phyloP scores from a whole-genome alignment of 2,113 vertebrate species.

The Strix aluco region DNA sequence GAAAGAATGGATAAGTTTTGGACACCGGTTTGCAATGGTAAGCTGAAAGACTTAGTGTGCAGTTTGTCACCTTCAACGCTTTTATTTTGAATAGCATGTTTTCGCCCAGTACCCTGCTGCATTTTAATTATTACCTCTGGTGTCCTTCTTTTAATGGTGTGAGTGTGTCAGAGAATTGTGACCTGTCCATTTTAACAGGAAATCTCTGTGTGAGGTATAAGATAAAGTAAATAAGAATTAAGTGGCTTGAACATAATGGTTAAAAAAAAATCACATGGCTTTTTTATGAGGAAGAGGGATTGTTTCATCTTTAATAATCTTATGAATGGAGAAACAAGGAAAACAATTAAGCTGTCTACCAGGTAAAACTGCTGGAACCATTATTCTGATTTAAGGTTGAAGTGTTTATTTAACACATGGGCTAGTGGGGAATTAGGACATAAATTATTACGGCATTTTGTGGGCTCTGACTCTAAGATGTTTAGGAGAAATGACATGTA shows the following conservation, averaged over 20 bases:
- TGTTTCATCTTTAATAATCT: not conserved
- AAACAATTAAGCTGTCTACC: not conserved
- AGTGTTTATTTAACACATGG: not conserved
- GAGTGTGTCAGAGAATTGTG: not conserved
- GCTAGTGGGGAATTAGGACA: not conserved
- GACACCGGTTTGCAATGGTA: constrained; percentile 93
- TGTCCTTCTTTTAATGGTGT: not conserved
- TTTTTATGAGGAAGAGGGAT: not conserved
- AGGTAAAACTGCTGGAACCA: not conserved
- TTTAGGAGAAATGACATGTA: not conserved
- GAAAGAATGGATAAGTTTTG: constrained; percentile 97
- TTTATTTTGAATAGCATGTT: not conserved
- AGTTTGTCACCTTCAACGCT: not conserved
- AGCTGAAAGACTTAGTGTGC: not conserved
- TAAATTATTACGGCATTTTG: not conserved
- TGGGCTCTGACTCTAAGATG: not conserved
- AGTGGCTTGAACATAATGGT: not conserved
- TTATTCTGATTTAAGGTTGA: not conserved
- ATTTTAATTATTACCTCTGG: not conserved
- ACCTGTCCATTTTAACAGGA: not conserved
- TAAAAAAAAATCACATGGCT: not conserved
- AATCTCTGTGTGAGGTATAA: not conserved
- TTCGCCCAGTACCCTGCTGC: not conserved
- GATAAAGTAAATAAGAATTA: not conserved
- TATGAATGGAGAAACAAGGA: not conserved